Conservation (phyloP, 2,888 invertebrate species). For the Amorpha juglandis region DNA sequence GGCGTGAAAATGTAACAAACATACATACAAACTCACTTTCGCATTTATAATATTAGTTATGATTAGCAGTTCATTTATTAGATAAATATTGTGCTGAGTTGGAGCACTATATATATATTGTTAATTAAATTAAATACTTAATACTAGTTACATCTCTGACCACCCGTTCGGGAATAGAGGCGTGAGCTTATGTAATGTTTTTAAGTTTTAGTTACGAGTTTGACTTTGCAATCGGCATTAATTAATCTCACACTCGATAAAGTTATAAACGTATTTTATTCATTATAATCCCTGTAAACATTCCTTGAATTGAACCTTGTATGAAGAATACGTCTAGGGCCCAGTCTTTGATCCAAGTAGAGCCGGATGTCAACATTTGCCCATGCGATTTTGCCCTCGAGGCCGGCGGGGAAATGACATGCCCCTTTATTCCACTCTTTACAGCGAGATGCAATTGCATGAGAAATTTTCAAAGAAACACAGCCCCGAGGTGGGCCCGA, state of each 20-base stretch:
- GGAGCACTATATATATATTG: not conserved
- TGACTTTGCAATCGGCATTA: no score
- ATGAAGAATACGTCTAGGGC: constrained; percentile 21
- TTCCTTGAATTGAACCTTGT: constrained; percentile 17
- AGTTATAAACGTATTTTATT: not conserved
- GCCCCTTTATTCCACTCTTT: constrained; percentile 59
- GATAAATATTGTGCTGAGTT: not conserved
- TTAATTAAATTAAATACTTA: not conserved
- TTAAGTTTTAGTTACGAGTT: no score
- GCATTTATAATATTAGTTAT: no score
- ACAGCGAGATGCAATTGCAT: constrained; percentile 60
- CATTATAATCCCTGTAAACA: constrained; percentile 18
- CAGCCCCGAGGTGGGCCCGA: constrained; percentile 31
- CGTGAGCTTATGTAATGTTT: no score
- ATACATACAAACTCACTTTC: no score
- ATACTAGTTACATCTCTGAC: no score
- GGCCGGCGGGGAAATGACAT: constrained; percentile 70
- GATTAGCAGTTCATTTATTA: constrained; percentile 11
- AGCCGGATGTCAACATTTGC: constrained; percentile 77
- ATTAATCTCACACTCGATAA: not conserved
- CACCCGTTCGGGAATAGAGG: no score
- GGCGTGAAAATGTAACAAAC: no score
- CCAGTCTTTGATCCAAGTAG: constrained; percentile 48
- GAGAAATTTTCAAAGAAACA: constrained; percentile 56
- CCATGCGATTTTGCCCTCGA: constrained; percentile 62